Base-by-base conservation (phyloP, 2,888 invertebrate species). In the Caenorhabditis wallacei region DNA sequence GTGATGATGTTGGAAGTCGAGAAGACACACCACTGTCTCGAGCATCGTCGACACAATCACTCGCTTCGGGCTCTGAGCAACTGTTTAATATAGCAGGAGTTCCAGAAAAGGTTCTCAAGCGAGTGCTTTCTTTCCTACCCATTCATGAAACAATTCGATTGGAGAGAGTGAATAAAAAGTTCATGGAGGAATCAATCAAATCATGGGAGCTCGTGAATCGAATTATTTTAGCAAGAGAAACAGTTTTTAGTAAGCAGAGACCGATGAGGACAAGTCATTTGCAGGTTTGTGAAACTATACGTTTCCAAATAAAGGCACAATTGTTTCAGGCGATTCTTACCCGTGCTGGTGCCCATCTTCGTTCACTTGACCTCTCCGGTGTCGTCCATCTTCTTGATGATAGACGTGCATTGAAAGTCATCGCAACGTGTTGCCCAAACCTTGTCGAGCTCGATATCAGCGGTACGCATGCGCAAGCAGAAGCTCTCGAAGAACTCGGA, bases 161-260 rank as follows among this genome's bases (percentile, higher is more conserved):
- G 13, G 92, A 92, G 81, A 79, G 91, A 24, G 89, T 90, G 22
- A 91, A 86, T 84, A 91, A 91, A 68, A 76, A 82, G 37, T 92
- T 89, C 86, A 86, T 91, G 75, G 92, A 92, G 68, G 83, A 85
- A 11, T 87, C 89, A 0, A 88, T 91, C 16, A 91, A 88, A 85
- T 87, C 90, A 1, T 91, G 90, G 90, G 78, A 82, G 11, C 78
- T 85, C 10, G 82, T 88, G 40, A 76, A 84, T 48, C 66, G 63
- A 1, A 64, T 90, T 5, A 76, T 83, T n/a, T 71, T 90, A 3
- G 82, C 85, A 22, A 61, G 87, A 51, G 87, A 88, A 70, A 85
- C 85, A n/a, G 80, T 81, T 1, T 91, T 90, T 72, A 83, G 76
- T 37, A 87, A 85, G 53, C 76, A 84, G 26, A 82, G 85, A 48